Conservation (phyloP, 1,140 invertebrate genomes). For the Apis mellifera region DNA sequence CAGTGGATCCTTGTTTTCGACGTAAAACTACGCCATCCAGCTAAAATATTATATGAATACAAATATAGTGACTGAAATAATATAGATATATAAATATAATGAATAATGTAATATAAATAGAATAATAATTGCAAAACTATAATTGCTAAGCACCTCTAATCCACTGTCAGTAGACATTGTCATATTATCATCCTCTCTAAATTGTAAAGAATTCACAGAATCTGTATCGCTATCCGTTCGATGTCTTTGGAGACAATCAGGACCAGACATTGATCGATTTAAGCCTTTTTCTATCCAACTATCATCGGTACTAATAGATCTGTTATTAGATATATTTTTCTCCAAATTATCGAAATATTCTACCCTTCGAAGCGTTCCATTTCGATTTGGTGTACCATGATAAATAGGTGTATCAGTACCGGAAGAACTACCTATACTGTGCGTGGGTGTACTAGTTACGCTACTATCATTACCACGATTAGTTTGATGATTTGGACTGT, state of each 20-base stretch:
- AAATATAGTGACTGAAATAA: neutral
- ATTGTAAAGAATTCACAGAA: conserved; percentile 78
- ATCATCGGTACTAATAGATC: conserved; percentile 78
- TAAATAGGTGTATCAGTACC: conserved; percentile 78
- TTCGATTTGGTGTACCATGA: conserved; percentile 74
- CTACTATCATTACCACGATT: conserved; percentile 75
- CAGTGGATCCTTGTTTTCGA: conserved; percentile 84
- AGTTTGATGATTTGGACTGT: conserved; percentile 67
- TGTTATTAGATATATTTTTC: conserved; percentile 77
- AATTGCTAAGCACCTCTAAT: conserved; percentile 72
- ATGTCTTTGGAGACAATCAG: conserved; percentile 84
- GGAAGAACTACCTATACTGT: conserved; percentile 77
- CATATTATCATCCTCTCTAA: conserved; percentile 79
- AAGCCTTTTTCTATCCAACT: conserved; percentile 82
- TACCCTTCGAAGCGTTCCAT: conserved; percentile 75
- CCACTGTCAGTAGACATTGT: conserved; percentile 80
- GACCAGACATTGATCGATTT: conserved; percentile 86
- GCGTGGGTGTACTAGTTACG: conserved; percentile 77
- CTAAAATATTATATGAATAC: conserved; percentile 54
- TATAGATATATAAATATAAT: no score
- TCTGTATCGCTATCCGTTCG: conserved; percentile 77
- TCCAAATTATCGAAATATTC: conserved; percentile 78
- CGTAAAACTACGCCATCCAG: conserved; percentile 77
- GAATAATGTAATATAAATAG: no score
- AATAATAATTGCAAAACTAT: neutral